Evolutionary conservation across 2,797 vertebrate species (phyloP).

Genomic region (Chloroceryle amazona): DNA sequence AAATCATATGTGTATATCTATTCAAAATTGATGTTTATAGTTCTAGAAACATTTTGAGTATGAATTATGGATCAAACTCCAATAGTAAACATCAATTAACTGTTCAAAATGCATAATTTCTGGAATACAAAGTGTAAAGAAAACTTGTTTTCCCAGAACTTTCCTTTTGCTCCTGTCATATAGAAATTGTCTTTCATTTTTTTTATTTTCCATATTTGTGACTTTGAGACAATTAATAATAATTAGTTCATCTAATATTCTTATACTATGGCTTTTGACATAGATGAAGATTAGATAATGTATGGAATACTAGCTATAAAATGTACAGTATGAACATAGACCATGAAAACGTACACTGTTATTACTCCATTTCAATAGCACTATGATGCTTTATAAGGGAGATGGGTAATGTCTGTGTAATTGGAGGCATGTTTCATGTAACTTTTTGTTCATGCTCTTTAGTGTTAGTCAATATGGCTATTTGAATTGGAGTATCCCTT

Average conservation of each 20-base stretch:
- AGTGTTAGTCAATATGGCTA: background rate
- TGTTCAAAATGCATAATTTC: background rate
- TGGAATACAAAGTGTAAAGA: background rate
- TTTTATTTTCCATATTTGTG: background rate
- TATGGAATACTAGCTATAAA: background rate
- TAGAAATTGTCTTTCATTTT: background rate
- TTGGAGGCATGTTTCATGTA: background rate
- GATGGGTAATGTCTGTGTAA: background rate
- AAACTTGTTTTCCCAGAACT: background rate
- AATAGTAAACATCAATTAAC: background rate
- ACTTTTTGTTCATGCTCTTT: background rate
- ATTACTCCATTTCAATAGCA: background rate
- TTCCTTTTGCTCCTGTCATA: background rate
- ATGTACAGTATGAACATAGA: background rate
- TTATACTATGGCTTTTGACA: background rate
- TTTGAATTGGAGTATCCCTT: background rate
- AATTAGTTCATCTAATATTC: background rate
- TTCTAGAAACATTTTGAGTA: background rate
- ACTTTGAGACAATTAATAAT: background rate
- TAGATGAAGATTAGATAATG: background rate
- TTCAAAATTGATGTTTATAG: background rate
- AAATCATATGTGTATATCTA: background rate
- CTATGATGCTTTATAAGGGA: background rate
- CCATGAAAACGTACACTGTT: background rate
- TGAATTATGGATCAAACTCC: background rate